Conservation (phyloP, 2,113 vertebrate genomes). For the Nerophis ophidion region DNA sequence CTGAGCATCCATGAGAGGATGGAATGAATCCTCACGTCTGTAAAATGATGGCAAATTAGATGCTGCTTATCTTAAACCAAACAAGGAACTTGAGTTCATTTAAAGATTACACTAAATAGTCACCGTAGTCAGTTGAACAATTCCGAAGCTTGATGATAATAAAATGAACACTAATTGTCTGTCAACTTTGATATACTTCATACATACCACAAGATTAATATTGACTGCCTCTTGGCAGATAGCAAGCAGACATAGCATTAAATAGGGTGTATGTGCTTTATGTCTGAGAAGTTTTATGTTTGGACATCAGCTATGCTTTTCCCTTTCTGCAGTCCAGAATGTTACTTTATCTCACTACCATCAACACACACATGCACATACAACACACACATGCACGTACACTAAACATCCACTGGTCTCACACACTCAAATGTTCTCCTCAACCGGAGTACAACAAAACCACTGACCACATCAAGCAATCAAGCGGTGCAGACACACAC, state of each 20-base stretch:
- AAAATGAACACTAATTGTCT: not conserved
- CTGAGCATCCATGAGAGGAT: not conserved
- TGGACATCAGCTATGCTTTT: constrained; percentile 29
- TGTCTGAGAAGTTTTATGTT: constrained; percentile 1
- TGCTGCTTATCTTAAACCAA: not conserved
- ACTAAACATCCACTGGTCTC: constrained; percentile 21
- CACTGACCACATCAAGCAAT: constrained; percentile 48
- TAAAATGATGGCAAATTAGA: constrained; percentile 3
- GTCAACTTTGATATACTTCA: not conserved
- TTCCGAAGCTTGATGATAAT: no score
- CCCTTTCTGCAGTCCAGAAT: constrained; percentile 42
- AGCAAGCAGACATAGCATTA: constrained; percentile 14
- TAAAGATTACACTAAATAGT: not conserved
- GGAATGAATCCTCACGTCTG: not conserved
- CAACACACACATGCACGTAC: constrained; percentile 14
- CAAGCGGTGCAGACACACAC: not conserved
- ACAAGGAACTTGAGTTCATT: not conserved
- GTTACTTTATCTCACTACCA: constrained; percentile 45
- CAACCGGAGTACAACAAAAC: constrained; percentile 54
- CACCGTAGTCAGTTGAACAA: not conserved
- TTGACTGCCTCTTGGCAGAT: not conserved
- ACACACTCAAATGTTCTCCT: constrained; percentile 41
- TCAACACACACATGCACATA: constrained; percentile 28
- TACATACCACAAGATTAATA: not conserved
- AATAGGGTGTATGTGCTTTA: constrained; percentile 6